Evolutionary conservation across 2,113 vertebrate genomes (phyloP).

Genomic region (Gallinago undulata): DNA sequence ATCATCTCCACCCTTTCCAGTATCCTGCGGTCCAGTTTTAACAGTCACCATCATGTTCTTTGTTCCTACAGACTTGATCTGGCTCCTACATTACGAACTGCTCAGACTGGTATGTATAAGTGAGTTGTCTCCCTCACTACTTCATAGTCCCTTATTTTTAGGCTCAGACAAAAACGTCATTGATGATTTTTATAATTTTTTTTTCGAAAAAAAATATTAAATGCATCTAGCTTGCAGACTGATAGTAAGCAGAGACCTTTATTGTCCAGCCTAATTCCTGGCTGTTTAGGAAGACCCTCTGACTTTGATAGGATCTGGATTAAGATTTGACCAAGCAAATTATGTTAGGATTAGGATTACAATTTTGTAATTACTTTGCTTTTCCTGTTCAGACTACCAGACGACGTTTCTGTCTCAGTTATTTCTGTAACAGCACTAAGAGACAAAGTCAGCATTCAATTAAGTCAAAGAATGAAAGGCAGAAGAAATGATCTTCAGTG

Average conservation of each 20-base stretch:
- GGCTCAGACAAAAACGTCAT: neutral
- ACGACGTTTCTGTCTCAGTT: neutral
- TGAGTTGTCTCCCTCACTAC: neutral
- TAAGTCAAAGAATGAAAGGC: neutral
- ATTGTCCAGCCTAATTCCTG: neutral
- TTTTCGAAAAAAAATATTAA: neutral
- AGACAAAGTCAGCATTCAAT: conserved; percentile 45
- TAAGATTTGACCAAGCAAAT: neutral
- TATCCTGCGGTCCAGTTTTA: neutral
- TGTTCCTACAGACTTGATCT: neutral
- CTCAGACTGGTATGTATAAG: neutral
- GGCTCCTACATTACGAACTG: neutral
- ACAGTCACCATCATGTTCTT: rapidly evolving
- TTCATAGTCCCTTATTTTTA: neutral
- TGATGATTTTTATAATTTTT: neutral
- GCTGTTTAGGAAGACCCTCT: neutral
- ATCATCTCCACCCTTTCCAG: neutral
- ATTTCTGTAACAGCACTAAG: neutral
- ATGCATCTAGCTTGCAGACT: neutral
- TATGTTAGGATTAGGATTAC: neutral
- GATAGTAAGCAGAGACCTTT: neutral
- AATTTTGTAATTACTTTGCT: neutral
- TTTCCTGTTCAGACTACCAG: neutral
- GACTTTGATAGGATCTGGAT: neutral
- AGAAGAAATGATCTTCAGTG: conserved; percentile 28